A percentile compares a stretch with the other conserved stretches of the same genome.
Conservation (phyloP, 2,113 vertebrate species). For the Anser cygnoides region DNA sequence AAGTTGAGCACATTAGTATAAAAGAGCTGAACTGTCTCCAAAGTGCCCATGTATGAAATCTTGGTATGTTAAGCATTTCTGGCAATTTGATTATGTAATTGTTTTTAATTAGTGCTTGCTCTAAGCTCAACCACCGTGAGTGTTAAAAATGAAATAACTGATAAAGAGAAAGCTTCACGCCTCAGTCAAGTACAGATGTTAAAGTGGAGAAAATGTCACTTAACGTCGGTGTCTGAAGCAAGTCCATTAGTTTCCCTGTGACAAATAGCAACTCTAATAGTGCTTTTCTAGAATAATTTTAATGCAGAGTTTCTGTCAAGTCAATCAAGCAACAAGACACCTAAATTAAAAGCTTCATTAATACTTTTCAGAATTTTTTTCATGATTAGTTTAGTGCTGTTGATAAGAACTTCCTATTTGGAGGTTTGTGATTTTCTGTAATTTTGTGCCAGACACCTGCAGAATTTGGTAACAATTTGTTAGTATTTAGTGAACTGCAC, state of each 20-base stretch:
- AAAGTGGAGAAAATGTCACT: not conserved
- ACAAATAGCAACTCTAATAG: not conserved
- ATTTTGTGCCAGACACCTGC: not conserved
- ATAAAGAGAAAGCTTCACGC: not conserved
- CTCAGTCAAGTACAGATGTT: not conserved
- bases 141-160: slow-evolving; percentile 9
- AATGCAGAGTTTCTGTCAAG: not conserved
- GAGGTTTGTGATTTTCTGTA: not conserved
- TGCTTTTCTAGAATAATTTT: not conserved
- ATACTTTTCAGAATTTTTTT: not conserved
- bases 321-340: not conserved
- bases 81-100: slow-evolving; percentile 8
- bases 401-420: not conserved
- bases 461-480: not conserved
- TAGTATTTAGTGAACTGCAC: not conserved
- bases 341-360: not conserved
- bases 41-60: not conserved
- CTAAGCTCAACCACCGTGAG: not conserved
- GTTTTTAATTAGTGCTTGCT: slow-evolving; percentile 16
- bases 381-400: not conserved
- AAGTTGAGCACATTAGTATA: not conserved
- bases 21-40: not conserved
- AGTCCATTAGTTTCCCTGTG: not conserved
- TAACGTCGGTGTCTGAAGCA: not conserved
- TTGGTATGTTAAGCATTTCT: not conserved